Base-by-base conservation (phyloP, 2,888 invertebrate species). In the Helobdella robusta region DNA sequence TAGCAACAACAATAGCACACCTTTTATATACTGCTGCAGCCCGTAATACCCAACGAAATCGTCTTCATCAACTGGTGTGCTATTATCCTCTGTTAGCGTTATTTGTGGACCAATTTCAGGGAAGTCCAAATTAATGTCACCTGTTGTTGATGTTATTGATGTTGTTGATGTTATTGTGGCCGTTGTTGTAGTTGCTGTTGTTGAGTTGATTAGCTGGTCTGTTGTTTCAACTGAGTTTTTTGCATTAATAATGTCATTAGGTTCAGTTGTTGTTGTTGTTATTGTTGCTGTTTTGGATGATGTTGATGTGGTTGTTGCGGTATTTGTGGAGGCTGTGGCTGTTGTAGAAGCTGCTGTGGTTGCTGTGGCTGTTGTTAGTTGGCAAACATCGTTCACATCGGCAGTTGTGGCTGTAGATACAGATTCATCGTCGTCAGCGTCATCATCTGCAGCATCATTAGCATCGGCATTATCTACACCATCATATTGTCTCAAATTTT, bases 71-170 rank as follows among this genome's bases (percentile, higher is more conserved):
- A 68, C 66, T n/a, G 74, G 74, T 40, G 67, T 67, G 66, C 71
- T 72, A 66, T 69, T 68, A 67, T 74, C 74, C 65, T 74, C 73
- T 20, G 74, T 73, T 58, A 74, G 67, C 20, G 73, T 73, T 30
- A 74, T 74, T 59, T 69, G 58, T 23, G 74, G 74, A 15, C 48
- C 58, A 30, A 59, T 23, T 15, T 15, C 32, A n/a, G 70, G 61
- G 50, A 70, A 68, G 23, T 46, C 63, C 59, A 74, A 70, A 64
- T 75, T 73, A 23, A 68, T 63, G 59, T 75, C 74, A 5, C 70
- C 68, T 59, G n/a, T n/a, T n/a, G n/a, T n/a, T n/a, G n/a, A n/a
- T n/a, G n/a, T n/a, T n/a, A n/a, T n/a, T n/a, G n/a, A n/a, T n/a
- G n/a, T n/a, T n/a, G n/a, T n/a, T n/a, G n/a, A n/a, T n/a, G n/a